A percentile compares a stretch with the other conserved stretches of the same genome.
Conservation (phyloP, 2,113 vertebrate genomes). For the Nerophis ophidion region DNA sequence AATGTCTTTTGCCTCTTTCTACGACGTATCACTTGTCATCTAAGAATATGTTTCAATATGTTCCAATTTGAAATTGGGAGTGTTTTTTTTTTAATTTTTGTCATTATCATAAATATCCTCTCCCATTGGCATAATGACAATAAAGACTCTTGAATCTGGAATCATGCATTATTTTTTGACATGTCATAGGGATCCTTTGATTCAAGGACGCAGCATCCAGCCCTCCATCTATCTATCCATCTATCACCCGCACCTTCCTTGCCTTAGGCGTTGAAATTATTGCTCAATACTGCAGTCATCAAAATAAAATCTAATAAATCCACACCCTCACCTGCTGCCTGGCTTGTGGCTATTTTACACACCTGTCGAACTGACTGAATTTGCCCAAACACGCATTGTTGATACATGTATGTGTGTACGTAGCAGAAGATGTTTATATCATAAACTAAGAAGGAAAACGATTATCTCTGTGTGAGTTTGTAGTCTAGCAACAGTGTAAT, state of each 20-base stretch:
- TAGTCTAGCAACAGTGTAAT: constrained; percentile 16
- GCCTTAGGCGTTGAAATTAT: constrained; percentile 60
- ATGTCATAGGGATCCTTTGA: not conserved
- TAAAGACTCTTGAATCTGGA: too few relatives aligned
- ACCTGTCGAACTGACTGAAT: constrained; percentile 63
- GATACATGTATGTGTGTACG: not conserved
- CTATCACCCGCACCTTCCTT: constrained; percentile 37
- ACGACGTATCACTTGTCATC: too few relatives aligned
- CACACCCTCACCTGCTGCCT: constrained; percentile 66
- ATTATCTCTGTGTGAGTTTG: constrained; percentile 24
- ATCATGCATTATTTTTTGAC: too few relatives aligned
- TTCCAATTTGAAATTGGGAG: too few relatives aligned
- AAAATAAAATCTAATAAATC: constrained; percentile 73
- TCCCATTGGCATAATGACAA: too few relatives aligned
- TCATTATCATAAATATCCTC: too few relatives aligned
- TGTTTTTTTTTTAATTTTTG: too few relatives aligned
- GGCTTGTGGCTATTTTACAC: constrained; percentile 61
- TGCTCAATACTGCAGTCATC: constrained; percentile 62
- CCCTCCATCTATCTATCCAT: constrained; percentile 5
- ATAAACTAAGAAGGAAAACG: constrained; percentile 49
- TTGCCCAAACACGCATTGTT: constrained; percentile 17
- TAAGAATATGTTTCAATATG: too few relatives aligned
- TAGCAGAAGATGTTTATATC: constrained; percentile 51
- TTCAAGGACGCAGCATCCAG: not conserved
- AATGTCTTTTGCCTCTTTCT: too few relatives aligned